Evolutionary conservation across 1,140 invertebrate genomes (phyloP).

Genomic region (Meloidogyne chitwoodi): DNA sequence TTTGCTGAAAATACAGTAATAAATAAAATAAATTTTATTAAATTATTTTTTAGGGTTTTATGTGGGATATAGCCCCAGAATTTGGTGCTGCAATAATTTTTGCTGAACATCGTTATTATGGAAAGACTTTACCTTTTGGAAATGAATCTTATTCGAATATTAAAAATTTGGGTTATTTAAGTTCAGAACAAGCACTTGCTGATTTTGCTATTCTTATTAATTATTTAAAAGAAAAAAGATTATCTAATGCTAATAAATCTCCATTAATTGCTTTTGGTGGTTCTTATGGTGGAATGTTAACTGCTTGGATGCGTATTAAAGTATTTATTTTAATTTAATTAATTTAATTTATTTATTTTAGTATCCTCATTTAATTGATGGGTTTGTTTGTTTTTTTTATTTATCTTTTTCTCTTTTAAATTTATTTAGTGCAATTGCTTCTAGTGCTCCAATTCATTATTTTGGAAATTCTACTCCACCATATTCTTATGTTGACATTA

Average conservation of each 20-base stretch:
- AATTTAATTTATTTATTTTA: background rate
- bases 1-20: constrained; percentile 83
- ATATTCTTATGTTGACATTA: constrained; percentile 73
- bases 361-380: constrained; percentile 80
- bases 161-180: constrained; percentile 75
- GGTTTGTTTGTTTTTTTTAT: constrained; percentile 61
- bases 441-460: constrained; percentile 88
- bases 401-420: background rate
- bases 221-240: constrained; percentile 65
- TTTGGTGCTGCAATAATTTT: constrained; percentile 81
- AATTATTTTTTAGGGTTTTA: constrained; percentile 71
- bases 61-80: constrained; percentile 81
- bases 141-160: constrained; percentile 68
- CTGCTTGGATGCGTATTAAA: constrained; percentile 90
- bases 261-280: constrained; percentile 78
- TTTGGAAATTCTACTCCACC: constrained; percentile 72
- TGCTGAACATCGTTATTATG: constrained; percentile 93
- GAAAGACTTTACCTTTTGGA: constrained; percentile 80
- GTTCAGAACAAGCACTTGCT: constrained; percentile 83
- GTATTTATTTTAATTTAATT: background rate
- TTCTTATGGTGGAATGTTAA: constrained; percentile 80
- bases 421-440: constrained; percentile 76
- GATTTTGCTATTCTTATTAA: constrained; percentile 81
- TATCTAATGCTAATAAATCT: constrained; percentile 48
- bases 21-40: background rate